These are phyloP conservation scores for Cololabis saira DNA, from an alignment of 2,113 vertebrate species.

Conservation along the genomic window DNA sequence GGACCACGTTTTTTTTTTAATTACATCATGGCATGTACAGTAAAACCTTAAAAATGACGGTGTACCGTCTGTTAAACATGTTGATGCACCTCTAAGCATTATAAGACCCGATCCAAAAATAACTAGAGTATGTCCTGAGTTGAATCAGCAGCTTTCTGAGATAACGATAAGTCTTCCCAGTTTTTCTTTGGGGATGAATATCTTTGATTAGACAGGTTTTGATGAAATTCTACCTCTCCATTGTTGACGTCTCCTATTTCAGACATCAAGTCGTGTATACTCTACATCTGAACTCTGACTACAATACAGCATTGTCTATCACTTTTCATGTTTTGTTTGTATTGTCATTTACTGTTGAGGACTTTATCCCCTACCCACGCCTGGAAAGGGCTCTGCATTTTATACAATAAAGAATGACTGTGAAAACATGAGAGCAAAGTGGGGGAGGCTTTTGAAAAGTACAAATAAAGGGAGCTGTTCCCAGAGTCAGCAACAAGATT, in stretches of 20 bases:
- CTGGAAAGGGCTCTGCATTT: conserved; percentile 34
- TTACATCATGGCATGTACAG: background rate
- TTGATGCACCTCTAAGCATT: background rate
- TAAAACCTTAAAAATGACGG: background rate
- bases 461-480: conserved; percentile 37
- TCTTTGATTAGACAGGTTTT: conserved; percentile 18
- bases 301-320: conserved; percentile 39
- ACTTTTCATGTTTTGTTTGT: conserved; percentile 49
- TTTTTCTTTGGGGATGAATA: conserved; percentile 16
- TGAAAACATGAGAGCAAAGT: conserved; percentile 14
- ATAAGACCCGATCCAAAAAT: background rate
- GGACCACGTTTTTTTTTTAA: background rate
- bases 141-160: conserved; percentile 1
- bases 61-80: background rate
- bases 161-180: conserved; percentile 13
- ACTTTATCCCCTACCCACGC: conserved; percentile 17
- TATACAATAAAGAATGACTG: conserved; percentile 38
- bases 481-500: conserved; percentile 34
- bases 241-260: conserved; percentile 6
- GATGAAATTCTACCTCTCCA: background rate
- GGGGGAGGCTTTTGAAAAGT: conserved; percentile 39
- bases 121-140: background rate
- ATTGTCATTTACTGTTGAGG: conserved; percentile 28
- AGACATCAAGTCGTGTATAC: conserved; percentile 23
- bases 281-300: conserved; percentile 1